phyloP scores from a whole-genome alignment of 2,888 invertebrate genomes.

The Hyppa rectilinea region DNA sequence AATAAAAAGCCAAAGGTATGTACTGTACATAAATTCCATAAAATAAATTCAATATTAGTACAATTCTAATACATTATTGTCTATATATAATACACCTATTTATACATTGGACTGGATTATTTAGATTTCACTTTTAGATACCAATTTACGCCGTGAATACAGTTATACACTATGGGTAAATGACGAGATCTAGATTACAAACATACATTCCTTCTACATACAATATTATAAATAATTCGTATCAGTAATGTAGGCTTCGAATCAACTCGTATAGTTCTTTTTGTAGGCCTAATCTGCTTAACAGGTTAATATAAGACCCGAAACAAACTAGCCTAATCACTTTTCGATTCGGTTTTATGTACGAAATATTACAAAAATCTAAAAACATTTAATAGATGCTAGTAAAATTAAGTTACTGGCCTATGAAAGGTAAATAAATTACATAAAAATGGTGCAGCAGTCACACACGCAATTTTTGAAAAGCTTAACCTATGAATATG shows the following conservation, averaged over 20 bases:
- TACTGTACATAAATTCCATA: conserved; percentile 66
- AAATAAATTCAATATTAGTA: conserved; percentile 64
- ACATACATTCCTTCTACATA: conserved; percentile 53
- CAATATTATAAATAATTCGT: conserved; percentile 63
- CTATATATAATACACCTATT: conserved; percentile 85
- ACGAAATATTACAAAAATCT: conserved; percentile 36
- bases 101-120: conserved; percentile 77
- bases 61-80: conserved; percentile 80
- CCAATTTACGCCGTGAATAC: conserved; percentile 56
- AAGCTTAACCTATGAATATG: conserved; percentile 58
- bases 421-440: conserved; percentile 44
- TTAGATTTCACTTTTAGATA: conserved; percentile 64
- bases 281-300: conserved; percentile 23
- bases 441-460: conserved; percentile 33
- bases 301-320: conserved; percentile 19
- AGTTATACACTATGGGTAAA: conserved; percentile 53
- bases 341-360: conserved; percentile 12
- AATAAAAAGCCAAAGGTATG: conserved; percentile 34
- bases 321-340: conserved; percentile 20
- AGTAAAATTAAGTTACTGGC: conserved; percentile 67
- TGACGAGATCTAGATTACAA: conserved; percentile 61
- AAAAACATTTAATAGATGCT: conserved; percentile 34
- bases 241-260: conserved; percentile 55
- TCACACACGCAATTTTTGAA: conserved; percentile 35
- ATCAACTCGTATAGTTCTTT: conserved; percentile 22